Percentiles rank a stretch among this genome's conserved stretches.
These are phyloP conservation scores for Graptemys geographica DNA, from an alignment of 2,797 vertebrate species.

Conservation along the genomic window DNA sequence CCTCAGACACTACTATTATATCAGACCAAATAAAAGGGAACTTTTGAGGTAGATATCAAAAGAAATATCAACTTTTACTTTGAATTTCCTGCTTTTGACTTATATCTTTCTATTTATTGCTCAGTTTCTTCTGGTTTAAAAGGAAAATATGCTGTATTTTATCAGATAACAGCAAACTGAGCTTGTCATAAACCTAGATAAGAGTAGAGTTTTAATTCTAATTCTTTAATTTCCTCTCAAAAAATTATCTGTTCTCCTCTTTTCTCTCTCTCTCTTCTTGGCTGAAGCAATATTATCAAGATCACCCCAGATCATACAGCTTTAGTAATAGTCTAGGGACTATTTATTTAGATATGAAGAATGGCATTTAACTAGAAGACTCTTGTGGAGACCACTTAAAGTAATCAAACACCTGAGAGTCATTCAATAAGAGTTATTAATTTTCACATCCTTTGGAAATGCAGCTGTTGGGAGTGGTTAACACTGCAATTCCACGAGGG, in stretches of 20 bases:
- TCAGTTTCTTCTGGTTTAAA: neutral
- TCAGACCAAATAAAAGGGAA: neutral
- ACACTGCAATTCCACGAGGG: neutral
- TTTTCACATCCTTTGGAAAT: constrained; percentile 15
- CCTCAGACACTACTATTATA: neutral
- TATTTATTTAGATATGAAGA: neutral
- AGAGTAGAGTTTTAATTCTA: constrained; percentile 5
- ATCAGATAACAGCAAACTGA: constrained; percentile 5
- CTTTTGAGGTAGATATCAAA: neutral
- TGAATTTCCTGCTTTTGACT: neutral
- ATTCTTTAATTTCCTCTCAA: neutral
- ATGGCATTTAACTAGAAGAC: constrained; percentile 14
- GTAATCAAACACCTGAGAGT: constrained; percentile 15
- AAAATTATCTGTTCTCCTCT: neutral
- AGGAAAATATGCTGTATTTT: neutral
- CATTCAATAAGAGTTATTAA: neutral
- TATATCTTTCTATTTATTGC: neutral
- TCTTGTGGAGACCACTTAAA: neutral
- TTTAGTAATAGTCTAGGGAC: neutral
- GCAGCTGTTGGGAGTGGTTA: neutral
- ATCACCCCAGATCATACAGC: neutral
- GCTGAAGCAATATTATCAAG: neutral
- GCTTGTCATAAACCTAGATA: neutral
- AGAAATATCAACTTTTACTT: neutral
- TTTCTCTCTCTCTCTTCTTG: neutral